A percentile compares a stretch with the other conserved stretches of the same genome.
Conservation (phyloP, 2,888 invertebrate genomes). For the Apoda limacodes region DNA sequence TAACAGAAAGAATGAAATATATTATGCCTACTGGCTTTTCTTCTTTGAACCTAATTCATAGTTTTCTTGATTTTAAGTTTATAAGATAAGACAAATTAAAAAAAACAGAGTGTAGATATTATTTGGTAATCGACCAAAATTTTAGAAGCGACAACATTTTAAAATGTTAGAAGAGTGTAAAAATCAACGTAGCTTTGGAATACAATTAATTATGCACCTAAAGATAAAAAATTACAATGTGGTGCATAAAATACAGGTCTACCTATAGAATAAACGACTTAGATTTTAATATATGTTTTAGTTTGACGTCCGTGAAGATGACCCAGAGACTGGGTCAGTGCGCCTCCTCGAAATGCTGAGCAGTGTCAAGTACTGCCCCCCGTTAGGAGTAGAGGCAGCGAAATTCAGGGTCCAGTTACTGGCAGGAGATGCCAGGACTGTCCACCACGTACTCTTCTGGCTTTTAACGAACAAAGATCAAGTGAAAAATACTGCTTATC, state of each 20-base stretch:
- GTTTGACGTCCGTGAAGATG: conserved; percentile 80
- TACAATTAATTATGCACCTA: neutral
- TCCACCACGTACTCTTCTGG: conserved; percentile 86
- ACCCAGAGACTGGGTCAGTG: conserved; percentile 80
- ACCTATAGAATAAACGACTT: neutral
- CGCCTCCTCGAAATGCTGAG: conserved; percentile 77
- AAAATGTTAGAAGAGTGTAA: too few relatives aligned
- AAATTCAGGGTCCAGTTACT: conserved; percentile 53
- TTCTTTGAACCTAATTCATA: too few relatives aligned
- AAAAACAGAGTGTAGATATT: too few relatives aligned
- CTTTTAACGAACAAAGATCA: conserved; percentile 79
- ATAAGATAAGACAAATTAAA: too few relatives aligned
- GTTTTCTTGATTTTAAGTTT: too few relatives aligned
- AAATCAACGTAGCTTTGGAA: too few relatives aligned
- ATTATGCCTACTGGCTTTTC: too few relatives aligned
- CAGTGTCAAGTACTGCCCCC: conserved; percentile 84
- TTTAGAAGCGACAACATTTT: too few relatives aligned
- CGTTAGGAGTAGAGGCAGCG: conserved; percentile 53
- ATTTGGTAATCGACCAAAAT: too few relatives aligned
- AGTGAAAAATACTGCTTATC: conserved; percentile 84
- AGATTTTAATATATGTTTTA: conserved; percentile 21
- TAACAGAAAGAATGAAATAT: too few relatives aligned
- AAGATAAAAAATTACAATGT: conserved; percentile 11
- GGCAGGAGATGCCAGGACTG: conserved; percentile 77
- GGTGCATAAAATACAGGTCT: conserved; percentile 9